These are phyloP conservation scores for Xylocampa areola DNA, from an alignment of 2,888 invertebrate genomes.

Conservation along the genomic window DNA sequence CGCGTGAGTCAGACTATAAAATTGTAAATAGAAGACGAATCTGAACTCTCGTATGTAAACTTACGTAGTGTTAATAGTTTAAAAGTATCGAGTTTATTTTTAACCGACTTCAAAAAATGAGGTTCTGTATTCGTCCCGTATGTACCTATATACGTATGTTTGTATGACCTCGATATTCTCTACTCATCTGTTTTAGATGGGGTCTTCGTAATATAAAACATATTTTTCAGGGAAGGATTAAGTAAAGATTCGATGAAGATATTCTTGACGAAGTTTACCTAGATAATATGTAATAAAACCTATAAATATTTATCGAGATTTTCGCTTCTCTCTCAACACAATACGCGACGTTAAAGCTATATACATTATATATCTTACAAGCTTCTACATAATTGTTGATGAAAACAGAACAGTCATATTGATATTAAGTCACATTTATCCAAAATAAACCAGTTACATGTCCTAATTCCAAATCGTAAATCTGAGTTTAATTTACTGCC, in stretches of 20 bases:
- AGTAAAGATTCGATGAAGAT: too few species aligned
- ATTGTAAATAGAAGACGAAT: conserved; percentile 60
- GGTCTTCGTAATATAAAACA: too few species aligned
- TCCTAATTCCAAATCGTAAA: conserved; percentile 14
- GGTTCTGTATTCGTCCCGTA: too few species aligned
- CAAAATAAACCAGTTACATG: neutral
- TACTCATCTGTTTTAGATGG: too few species aligned
- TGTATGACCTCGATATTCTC: too few species aligned
- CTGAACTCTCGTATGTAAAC: conserved; percentile 30
- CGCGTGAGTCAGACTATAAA: conserved; percentile 66
- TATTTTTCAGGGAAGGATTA: too few species aligned
- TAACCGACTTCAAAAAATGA: too few species aligned
- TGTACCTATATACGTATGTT: too few species aligned
- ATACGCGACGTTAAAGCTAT: neutral
- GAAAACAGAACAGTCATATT: neutral
- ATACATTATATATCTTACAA: neutral
- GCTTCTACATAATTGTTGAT: neutral
- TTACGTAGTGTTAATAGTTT: conserved; percentile 21
- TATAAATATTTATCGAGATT: neutral
- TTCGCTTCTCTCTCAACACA: conserved; percentile 3
- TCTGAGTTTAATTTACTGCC: conserved; percentile 14
- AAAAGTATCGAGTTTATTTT: conserved; percentile 17
- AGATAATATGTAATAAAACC: too few species aligned
- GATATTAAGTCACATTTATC: neutral
- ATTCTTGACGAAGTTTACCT: too few species aligned